Evolutionary conservation across 2,888 invertebrate genomes (phyloP), one percentile per base, ranked within the genome.

Genomic region (Rhagium mordax): DNA sequence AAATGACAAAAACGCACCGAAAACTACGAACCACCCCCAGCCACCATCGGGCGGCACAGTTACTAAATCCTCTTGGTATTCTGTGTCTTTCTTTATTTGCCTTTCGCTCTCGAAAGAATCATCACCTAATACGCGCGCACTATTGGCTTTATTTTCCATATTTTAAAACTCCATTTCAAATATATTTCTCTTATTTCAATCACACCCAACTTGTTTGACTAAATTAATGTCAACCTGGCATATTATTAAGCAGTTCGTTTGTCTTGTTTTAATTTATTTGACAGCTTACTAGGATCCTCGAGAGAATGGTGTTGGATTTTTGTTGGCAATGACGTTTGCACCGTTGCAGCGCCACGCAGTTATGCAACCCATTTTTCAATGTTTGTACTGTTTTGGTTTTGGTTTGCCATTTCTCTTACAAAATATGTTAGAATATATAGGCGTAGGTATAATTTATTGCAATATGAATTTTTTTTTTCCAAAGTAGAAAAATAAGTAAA

Each of bases 21-120:
- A 74, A 1, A 91, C 91, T 21, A 92, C 89, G 13, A 90, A 85
- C 91, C 91, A 91, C 1, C 91, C 91, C 89, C 90, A 91, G 3
- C 91, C 91, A 20, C 91, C 91, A 80, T 91, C 91, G 0, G 90
- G 90, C 4, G 90, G 87, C 53, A 86, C 74, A 71, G 91, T 90
- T 90, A 83, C 72, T 27, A 73, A 79, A 6, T 80, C 71, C 21
- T 81, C 82, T 18, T 74, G 73, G 16, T 74, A 74, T n/a, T 70
- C 72, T 18, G 65, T 41, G 1, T 53, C 65, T 33, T 18, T 51
- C 41, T 53, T 65, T 1, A 13, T 13, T n/a, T 1, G 51, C 27
- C 18, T 33, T 16, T 65, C 53, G 3, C 64, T 51, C 15, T 51
- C 64, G 7, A 33, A 18, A 15, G 41, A 65, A 16, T 7, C 18